A percentile compares a stretch with the other conserved stretches of the same genome.
phyloP scores from a whole-genome alignment of 2,888 invertebrate species.

The Apamea crenata region DNA sequence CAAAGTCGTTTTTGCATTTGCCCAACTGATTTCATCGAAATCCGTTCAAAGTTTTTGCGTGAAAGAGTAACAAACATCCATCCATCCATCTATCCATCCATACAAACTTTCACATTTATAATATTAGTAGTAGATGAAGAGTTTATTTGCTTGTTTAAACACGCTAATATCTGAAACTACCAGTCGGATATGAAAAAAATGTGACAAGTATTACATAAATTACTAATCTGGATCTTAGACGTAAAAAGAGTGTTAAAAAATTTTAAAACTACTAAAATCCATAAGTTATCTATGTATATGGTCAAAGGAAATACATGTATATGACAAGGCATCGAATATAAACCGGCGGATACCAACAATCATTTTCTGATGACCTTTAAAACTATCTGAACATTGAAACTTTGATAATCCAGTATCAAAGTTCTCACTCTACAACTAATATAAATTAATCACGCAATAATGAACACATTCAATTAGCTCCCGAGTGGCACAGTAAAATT shows the following conservation, averaged over 20 bases:
- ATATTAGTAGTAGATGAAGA: too few species aligned
- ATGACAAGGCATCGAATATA: neutral
- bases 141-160: too few species aligned
- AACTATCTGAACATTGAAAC: neutral
- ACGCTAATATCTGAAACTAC: too few species aligned
- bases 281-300: neutral
- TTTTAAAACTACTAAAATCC: neutral
- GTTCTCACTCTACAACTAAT: neutral
- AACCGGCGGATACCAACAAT: slow-evolving; percentile 16
- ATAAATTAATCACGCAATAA: slow-evolving; percentile 38
- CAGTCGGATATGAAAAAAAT: too few species aligned
- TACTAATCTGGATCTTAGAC: too few species aligned
- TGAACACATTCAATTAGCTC: slow-evolving; percentile 31
- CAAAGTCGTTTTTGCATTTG: too few species aligned
- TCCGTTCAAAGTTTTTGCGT: too few species aligned
- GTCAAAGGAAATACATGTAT: neutral
- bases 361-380: neutral
- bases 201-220: too few species aligned
- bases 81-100: too few species aligned
- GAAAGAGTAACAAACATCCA: too few species aligned
- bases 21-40: too few species aligned
- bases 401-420: slow-evolving; percentile 15
- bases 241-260: neutral
- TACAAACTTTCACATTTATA: too few species aligned
- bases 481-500: slow-evolving; percentile 26